These are phyloP conservation scores for Phyllostomus hastatus DNA, from an alignment of 2,113 vertebrate genomes.

Conservation along the genomic window DNA sequence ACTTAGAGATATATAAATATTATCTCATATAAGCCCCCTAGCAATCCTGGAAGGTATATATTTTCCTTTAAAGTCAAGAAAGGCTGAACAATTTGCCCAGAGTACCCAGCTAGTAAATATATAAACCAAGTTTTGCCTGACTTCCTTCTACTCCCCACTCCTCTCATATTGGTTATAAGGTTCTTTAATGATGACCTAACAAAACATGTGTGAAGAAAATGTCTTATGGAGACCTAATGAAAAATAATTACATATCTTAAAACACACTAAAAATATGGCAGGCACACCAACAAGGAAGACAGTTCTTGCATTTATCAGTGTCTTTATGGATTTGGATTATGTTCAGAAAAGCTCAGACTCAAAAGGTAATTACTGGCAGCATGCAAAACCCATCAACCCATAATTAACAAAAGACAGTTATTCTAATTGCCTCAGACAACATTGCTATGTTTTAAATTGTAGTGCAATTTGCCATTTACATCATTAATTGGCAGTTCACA, in stretches of 20 bases:
- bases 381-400: slow-evolving; percentile 82
- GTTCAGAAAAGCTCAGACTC: slow-evolving; percentile 81
- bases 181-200: slow-evolving; percentile 55
- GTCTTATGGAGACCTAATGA: slow-evolving; percentile 79
- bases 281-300: slow-evolving; percentile 76
- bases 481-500: slow-evolving; percentile 83
- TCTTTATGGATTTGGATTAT: slow-evolving; percentile 82
- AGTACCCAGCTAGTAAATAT: neutral
- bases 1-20: neutral
- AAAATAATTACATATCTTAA: slow-evolving; percentile 82
- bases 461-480: slow-evolving; percentile 83
- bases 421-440: slow-evolving; percentile 85
- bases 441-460: slow-evolving; percentile 84
- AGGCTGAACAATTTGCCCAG: neutral
- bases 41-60: neutral
- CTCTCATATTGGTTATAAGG: neutral
- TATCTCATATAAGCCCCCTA: neutral
- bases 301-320: slow-evolving; percentile 76
- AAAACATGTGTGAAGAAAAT: slow-evolving; percentile 51
- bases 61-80: slow-evolving; percentile 8
- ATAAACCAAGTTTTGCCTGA: neutral
- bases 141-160: neutral
- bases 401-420: slow-evolving; percentile 86
- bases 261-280: slow-evolving; percentile 73
- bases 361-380: slow-evolving; percentile 83